A percentile compares a stretch with the other conserved stretches of the same genome.
These are phyloP conservation scores for Epinephelus lanceolatus DNA, from an alignment of 2,113 vertebrate genomes.

Conservation along the genomic window DNA sequence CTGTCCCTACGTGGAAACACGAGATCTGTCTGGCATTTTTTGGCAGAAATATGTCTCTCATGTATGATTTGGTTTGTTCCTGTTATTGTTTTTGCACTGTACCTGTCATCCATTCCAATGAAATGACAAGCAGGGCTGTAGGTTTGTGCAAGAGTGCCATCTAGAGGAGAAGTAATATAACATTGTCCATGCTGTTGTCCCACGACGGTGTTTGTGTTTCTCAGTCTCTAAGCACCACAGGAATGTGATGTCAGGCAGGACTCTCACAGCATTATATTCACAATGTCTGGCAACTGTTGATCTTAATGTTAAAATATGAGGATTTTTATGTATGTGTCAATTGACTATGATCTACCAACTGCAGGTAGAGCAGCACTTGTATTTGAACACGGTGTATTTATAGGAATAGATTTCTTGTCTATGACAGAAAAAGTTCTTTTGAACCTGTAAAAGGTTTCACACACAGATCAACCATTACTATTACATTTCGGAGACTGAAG, in stretches of 20 bases:
- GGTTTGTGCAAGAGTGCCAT: constrained; percentile 65
- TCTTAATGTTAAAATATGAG: constrained; percentile 49
- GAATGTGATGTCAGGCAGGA: constrained; percentile 15
- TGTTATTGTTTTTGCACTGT: constrained; percentile 42
- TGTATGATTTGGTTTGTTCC: constrained; percentile 15
- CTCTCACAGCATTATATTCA: constrained; percentile 25
- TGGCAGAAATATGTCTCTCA: constrained; percentile 2
- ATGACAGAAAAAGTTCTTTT: constrained; percentile 65
- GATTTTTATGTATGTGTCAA: constrained; percentile 51
- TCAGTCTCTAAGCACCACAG: constrained; percentile 19
- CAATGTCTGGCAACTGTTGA: constrained; percentile 30
- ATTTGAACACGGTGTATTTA: constrained; percentile 61
- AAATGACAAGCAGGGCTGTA: not conserved
- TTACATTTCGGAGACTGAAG: constrained; percentile 27
- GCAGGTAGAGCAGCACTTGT: constrained; percentile 56
- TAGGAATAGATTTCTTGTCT: constrained; percentile 57
- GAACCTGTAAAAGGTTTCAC: constrained; percentile 61
- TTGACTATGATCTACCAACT: constrained; percentile 44
- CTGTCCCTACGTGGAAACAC: constrained; percentile 42
- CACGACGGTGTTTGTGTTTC: constrained; percentile 10
- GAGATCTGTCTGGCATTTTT: constrained; percentile 32
- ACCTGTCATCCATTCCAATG: constrained; percentile 24
- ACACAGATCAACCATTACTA: constrained; percentile 21
- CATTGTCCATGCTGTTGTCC: constrained; percentile 9
- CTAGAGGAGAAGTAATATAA: constrained; percentile 54